These are phyloP conservation scores for Brachypodius melanocephalos DNA, from an alignment of 2,113 vertebrate genomes.

Conservation along the genomic window DNA sequence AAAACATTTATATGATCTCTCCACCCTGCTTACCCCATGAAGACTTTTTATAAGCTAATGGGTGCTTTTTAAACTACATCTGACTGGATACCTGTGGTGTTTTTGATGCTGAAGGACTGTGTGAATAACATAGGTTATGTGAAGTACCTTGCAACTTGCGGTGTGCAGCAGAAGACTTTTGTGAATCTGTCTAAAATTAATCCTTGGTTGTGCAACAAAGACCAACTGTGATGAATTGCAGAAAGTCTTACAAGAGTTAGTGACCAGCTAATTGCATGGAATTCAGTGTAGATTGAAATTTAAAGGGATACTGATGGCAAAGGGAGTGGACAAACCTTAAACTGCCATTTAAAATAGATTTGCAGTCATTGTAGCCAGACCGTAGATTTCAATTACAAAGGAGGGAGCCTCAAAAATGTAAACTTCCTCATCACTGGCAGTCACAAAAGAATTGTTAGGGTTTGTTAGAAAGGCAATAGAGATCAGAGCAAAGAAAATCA, in stretches of 20 bases:
- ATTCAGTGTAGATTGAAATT: neutral
- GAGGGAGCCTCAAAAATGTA: neutral
- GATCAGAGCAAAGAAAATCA: neutral
- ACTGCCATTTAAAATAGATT: neutral
- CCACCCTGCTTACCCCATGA: neutral
- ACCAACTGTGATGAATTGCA: neutral
- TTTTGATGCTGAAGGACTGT: neutral
- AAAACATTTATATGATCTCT: neutral
- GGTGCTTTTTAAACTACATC: neutral
- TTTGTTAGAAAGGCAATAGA: neutral
- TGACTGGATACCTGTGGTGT: neutral
- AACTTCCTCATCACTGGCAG: neutral
- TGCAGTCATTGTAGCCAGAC: rapidly evolving
- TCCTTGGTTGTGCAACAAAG: neutral
- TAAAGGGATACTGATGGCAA: neutral
- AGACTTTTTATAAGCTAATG: neutral
- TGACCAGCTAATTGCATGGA: neutral
- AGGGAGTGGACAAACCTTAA: neutral
- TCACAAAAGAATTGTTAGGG: neutral
- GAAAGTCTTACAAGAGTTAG: neutral
- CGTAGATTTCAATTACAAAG: neutral
- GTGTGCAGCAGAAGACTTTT: neutral
- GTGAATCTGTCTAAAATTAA: neutral
- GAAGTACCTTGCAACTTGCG: neutral
- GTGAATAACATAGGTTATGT: neutral